Evolutionary conservation across 2,888 invertebrate genomes (phyloP).

Genomic region (Hydropsyche betteni): DNA sequence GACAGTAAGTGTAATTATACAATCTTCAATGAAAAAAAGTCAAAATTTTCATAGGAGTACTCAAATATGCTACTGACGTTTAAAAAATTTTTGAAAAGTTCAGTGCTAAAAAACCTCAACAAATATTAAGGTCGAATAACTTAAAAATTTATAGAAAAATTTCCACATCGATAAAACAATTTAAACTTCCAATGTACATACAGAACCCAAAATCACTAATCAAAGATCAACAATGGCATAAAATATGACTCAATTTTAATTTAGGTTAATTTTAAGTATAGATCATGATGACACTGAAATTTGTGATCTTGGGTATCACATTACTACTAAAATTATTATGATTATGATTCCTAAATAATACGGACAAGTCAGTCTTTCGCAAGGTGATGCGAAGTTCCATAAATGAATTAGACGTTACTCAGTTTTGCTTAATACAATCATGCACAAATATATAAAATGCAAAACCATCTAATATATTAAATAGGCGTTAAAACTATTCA

Average conservation of each 20-base stretch:
- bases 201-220: constrained; percentile 24
- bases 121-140: too few species aligned
- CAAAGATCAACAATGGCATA: constrained; percentile 30
- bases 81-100: too few species aligned
- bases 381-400: constrained; percentile 7
- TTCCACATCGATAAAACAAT: too few species aligned
- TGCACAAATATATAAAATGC: neutral
- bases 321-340: constrained; percentile 11
- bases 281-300: constrained; percentile 20
- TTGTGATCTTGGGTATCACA: constrained; percentile 6
- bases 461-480: constrained; percentile 5
- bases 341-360: constrained; percentile 43
- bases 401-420: neutral
- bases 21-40: too few species aligned
- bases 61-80: too few species aligned
- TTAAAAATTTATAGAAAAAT: too few species aligned
- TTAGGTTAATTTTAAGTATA: constrained; percentile 13
- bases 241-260: constrained; percentile 27
- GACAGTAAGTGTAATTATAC: neutral
- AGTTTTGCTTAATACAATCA: neutral
- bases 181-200: neutral
- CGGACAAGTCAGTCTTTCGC: constrained; percentile 46
- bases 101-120: too few species aligned
- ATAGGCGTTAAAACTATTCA: constrained; percentile 37
- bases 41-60: too few species aligned